These are phyloP conservation scores for Caranx ignobilis DNA, from an alignment of 2,113 vertebrate genomes.

Conservation along the genomic window DNA sequence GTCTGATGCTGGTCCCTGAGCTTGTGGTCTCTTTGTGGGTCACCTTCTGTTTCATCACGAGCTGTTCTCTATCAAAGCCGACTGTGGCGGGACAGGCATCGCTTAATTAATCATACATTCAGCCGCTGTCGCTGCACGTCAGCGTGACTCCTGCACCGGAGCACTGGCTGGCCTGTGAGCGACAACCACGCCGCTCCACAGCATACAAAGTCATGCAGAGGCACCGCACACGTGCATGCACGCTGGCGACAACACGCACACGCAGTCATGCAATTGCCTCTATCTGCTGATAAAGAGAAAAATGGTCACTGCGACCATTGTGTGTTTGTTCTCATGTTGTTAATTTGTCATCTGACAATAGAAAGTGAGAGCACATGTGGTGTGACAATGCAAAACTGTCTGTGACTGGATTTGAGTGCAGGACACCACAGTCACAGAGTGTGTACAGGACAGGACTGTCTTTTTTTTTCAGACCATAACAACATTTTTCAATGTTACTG, in stretches of 20 bases:
- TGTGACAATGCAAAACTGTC: background rate
- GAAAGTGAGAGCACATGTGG: background rate
- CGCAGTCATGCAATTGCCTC: background rate
- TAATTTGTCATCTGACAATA: background rate
- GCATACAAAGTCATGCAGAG: constrained; percentile 30
- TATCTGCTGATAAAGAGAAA: background rate
- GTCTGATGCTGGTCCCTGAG: constrained; percentile 45
- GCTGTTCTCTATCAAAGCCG: constrained; percentile 68
- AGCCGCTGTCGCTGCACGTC: constrained; percentile 54
- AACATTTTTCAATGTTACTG: background rate
- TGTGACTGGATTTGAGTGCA: background rate
- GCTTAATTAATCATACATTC: constrained; percentile 79
- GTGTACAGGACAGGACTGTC: too few species aligned
- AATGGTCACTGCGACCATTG: background rate
- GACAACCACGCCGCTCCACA: constrained; percentile 6
- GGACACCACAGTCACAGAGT: background rate
- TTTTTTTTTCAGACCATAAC: background rate
- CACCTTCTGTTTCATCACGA: constrained; percentile 75
- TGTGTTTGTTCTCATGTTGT: background rate
- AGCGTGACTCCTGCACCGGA: constrained; percentile 31
- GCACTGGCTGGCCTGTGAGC: constrained; percentile 42
- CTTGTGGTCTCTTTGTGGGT: constrained; percentile 65
- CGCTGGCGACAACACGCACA: background rate
- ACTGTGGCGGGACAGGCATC: constrained; percentile 54
- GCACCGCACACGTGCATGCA: background rate